phyloP scores from a whole-genome alignment of 2,797 vertebrate species.

The Fringilla coelebs region DNA sequence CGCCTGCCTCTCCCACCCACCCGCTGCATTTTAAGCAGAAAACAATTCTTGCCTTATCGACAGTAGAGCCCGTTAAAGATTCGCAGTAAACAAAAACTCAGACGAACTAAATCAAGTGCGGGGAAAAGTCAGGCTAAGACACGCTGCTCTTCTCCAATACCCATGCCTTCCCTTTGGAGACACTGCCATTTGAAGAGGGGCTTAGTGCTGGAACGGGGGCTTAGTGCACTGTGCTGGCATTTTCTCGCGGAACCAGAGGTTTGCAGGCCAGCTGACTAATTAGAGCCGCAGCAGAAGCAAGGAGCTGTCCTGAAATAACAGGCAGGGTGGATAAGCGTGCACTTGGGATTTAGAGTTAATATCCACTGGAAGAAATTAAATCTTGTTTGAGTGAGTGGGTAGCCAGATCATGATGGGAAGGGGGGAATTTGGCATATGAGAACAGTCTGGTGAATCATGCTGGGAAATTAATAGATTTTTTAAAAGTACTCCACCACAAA shows the following conservation, averaged over 20 bases:
- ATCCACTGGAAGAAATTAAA: constrained; percentile 43
- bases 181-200: not conserved
- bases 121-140: not conserved
- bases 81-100: not conserved
- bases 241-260: not conserved
- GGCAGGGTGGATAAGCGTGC: not conserved
- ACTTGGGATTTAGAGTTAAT: constrained; percentile 10
- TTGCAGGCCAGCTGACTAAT: not conserved
- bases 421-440: not conserved
- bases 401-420: not conserved
- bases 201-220: not conserved
- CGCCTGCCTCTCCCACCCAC: not conserved
- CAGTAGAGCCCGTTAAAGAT: not conserved
- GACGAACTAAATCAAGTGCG: not conserved
- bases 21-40: not conserved
- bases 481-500: not conserved
- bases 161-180: not conserved
- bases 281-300: not conserved
- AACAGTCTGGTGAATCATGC: not conserved
- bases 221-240: not conserved
- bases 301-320: not conserved
- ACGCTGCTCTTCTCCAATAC: not conserved
- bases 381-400: not conserved
- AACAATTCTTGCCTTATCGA: not conserved
- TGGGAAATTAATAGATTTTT: constrained; percentile 34